Evolutionary conservation across 1,140 invertebrate species (phyloP), one percentile per base, ranked within the genome.

Genomic region (Cardiocondyla obscurior): DNA sequence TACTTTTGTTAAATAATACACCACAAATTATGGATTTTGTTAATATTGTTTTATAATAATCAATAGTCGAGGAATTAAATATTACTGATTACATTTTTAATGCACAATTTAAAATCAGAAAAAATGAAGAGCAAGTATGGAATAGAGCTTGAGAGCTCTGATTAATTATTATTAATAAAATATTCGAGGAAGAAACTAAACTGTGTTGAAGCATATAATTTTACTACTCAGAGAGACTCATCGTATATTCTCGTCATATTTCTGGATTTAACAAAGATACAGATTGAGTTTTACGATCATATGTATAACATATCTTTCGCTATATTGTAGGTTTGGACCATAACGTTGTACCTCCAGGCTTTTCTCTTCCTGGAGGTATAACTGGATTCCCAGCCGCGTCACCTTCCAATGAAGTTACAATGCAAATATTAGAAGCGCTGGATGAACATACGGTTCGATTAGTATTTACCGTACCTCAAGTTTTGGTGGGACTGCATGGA

Each of bases 401-500:
- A 88, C 83, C 69, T 36, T 87, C 81, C 3, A 94, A 95, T 81
- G 95, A 95, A 74, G 93, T 97, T 60, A 94, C 95, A 14, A 96
- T 97, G 2, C 95, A 97, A 73, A 95, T 95, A 0, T 85, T 97
- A 73, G 96, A 97, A 93, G 95, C 97, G 14, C 94, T 98, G 36
- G 97, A 98, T 85, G 95, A 97, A 0, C 96, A 96, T 33, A 97
- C 96, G 46, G 96, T 98, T 2, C 96, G 97, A 83, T 95, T 98
- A 77, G 95, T 97, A 2, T 98, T 98, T 91, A 96, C 96, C 7
- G 96, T 98, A 12, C 97, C 98, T 0, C 93, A 95, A 39, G 94
- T 98, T 0, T 95, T 97, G 83, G 97, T 98, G n/a, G 97, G 97
- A 57, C 94, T 98, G 36, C 96, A 97, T 89, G 97, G 97, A 69